phyloP scores from a whole-genome alignment of 2,888 invertebrate species.

The Lycophotia porphyrea region DNA sequence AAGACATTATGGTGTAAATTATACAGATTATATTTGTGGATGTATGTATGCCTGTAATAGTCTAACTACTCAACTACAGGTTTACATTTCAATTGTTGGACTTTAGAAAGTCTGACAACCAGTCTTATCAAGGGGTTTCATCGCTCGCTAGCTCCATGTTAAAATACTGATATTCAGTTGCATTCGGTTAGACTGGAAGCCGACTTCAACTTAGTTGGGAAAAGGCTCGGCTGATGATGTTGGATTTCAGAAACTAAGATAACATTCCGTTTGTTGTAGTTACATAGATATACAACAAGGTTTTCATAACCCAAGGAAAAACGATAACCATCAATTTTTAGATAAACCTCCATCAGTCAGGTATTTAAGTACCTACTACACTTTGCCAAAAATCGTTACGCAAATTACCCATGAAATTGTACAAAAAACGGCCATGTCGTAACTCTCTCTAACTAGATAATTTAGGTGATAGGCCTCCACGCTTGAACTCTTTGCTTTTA shows the following conservation, averaged over 20 bases:
- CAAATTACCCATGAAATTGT: slow-evolving; percentile 48
- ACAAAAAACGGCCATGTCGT: slow-evolving; percentile 36
- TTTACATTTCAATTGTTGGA: neutral
- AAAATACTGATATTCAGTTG: neutral
- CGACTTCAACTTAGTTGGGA: neutral
- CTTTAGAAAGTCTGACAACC: neutral
- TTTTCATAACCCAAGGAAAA: neutral
- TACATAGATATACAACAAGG: neutral
- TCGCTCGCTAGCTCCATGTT: no score
- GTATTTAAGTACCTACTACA: neutral
- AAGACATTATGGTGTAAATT: neutral
- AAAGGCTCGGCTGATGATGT: neutral
- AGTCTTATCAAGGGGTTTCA: neutral
- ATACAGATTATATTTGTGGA: neutral
- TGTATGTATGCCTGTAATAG: no score
- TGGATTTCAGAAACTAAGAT: neutral
- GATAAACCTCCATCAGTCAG: neutral
- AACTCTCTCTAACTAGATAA: slow-evolving; percentile 37
- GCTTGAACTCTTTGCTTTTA: slow-evolving; percentile 4
- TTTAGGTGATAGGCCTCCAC: slow-evolving; percentile 37
- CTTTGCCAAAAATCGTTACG: slow-evolving; percentile 15
- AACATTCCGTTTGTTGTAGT: neutral
- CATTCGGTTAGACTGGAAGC: neutral
- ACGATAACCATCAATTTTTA: neutral
- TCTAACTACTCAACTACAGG: neutral